Evolutionary conservation across 2,113 vertebrate genomes (phyloP).

Genomic region (Noturus placidus): DNA sequence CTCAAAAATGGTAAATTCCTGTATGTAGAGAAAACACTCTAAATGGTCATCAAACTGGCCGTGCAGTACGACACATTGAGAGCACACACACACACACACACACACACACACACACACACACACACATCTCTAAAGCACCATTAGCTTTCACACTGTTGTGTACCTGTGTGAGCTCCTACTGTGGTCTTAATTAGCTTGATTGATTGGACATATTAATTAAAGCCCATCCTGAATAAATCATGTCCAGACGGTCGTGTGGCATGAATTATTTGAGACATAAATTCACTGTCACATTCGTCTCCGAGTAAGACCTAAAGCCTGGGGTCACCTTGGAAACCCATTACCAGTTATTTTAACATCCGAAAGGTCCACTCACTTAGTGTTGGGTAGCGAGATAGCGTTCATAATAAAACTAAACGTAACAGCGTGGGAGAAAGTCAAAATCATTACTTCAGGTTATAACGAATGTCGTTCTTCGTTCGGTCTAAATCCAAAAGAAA

Average conservation of each 20-base stretch:
- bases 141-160: slow-evolving; percentile 37
- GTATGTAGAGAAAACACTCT: not conserved
- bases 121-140: slow-evolving; percentile 10
- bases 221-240: slow-evolving; percentile 56
- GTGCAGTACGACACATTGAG: not conserved
- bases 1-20: not conserved
- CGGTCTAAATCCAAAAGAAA: not conserved
- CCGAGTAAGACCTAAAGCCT: slow-evolving; percentile 7
- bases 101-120: slow-evolving; percentile 14
- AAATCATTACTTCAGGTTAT: too few species aligned
- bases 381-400: not conserved
- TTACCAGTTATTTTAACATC: not conserved
- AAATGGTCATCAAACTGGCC: slow-evolving; percentile 20
- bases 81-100: slow-evolving; percentile 16
- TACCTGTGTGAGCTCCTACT: slow-evolving; percentile 50
- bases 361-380: not conserved
- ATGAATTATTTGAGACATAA: slow-evolving; percentile 51
- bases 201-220: slow-evolving; percentile 60
- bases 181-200: slow-evolving; percentile 59
- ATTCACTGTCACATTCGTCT: slow-evolving; percentile 34
- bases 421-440: not conserved
- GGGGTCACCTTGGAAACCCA: slow-evolving; percentile 42
- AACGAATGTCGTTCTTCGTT: not conserved
- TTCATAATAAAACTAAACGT: not conserved
- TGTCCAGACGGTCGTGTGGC: slow-evolving; percentile 41